These are phyloP conservation scores for Ennomos fuscantarius DNA, from an alignment of 2,888 invertebrate species.

Conservation along the genomic window DNA sequence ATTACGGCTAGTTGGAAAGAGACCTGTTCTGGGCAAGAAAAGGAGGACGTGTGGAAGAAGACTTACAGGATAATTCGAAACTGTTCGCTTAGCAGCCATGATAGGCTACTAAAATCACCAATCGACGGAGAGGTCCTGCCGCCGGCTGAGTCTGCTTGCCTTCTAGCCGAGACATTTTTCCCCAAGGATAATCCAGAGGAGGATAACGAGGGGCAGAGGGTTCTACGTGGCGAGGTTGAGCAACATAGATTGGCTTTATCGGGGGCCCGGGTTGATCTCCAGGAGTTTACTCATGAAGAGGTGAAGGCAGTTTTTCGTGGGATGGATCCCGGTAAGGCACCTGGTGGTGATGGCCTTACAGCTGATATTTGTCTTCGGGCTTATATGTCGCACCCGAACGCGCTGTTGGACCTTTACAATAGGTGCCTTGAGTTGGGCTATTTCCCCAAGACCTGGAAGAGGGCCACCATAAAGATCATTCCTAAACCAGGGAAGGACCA, in stretches of 20 bases:
- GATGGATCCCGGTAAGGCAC: constrained; percentile 34
- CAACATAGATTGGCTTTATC: no score
- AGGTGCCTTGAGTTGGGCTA: constrained; percentile 10
- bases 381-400: not conserved
- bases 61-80: not conserved
- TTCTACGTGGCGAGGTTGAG: no score
- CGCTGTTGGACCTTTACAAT: constrained; percentile 11
- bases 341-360: constrained; percentile 29
- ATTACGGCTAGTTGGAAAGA: not conserved
- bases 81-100: no score
- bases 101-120: no score
- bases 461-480: constrained; percentile 15
- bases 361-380: constrained; percentile 25
- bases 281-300: constrained; percentile 1
- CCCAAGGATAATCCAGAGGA: no score
- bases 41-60: not conserved
- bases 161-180: no score
- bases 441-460: constrained; percentile 30
- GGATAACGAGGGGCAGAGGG: no score
- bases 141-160: no score
- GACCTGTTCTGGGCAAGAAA: not conserved
- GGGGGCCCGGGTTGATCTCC: no score
- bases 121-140: no score
- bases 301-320: not conserved
- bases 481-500: constrained; percentile 21